Percentiles rank a stretch among this genome's conserved stretches.
phyloP scores from a whole-genome alignment of 2,888 invertebrate species.

The Nineta flava region DNA sequence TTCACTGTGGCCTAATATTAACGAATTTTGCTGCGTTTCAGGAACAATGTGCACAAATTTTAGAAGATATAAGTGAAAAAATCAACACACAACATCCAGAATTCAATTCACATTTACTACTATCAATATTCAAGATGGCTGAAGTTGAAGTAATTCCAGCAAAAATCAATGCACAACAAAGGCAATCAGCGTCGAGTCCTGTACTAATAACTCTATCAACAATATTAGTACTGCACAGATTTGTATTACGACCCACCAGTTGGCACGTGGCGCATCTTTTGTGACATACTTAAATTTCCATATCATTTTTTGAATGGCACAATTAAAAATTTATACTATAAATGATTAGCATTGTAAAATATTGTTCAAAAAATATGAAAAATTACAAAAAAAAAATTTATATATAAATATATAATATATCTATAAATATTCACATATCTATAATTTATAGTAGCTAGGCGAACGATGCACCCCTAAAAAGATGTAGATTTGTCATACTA shows the following conservation, averaged over 20 bases:
- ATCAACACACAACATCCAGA: constrained; percentile 75
- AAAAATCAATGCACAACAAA: constrained; percentile 35
- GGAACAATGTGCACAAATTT: constrained; percentile 71
- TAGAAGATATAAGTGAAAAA: constrained; percentile 66
- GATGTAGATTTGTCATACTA: too few relatives aligned
- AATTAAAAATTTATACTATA: neutral
- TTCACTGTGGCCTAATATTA: too few relatives aligned
- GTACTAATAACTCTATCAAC: neutral
- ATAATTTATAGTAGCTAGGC: too few relatives aligned
- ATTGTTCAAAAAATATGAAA: neutral
- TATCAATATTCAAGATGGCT: constrained; percentile 85
- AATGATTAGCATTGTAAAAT: neutral
- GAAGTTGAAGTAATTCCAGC: constrained; percentile 79
- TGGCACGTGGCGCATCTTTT: neutral
- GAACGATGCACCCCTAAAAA: too few relatives aligned
- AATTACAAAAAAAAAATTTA: too few relatives aligned
- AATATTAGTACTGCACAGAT: neutral
- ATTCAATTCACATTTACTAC: constrained; percentile 68
- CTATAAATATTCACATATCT: too few relatives aligned
- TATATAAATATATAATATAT: too few relatives aligned
- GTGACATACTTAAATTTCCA: neutral
- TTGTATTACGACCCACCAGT: neutral
- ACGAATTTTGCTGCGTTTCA: constrained; percentile 33
- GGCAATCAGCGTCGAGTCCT: neutral
- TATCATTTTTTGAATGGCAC: neutral